Base-by-base conservation (phyloP, 2,797 vertebrate species). In the Amazona ochrocephala region DNA sequence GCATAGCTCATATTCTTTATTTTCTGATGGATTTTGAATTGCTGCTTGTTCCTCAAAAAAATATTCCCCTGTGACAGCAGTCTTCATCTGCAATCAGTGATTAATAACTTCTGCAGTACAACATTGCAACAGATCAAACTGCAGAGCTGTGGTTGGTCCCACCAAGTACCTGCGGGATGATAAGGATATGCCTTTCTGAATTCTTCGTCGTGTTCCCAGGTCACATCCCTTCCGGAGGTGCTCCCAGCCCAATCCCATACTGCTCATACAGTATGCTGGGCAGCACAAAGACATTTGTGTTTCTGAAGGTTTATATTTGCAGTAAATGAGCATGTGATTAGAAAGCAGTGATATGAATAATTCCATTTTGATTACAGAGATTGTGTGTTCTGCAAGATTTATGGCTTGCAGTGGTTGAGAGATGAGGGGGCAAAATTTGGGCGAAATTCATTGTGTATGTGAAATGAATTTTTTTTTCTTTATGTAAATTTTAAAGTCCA, bases 251-350 rank as follows among this genome's bases (percentile, higher is more conserved):
- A 15, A 0, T n/a, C 27, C 26, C 32, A 5, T 30, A 34, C 56
- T 56, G 11, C 48, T 76, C 6, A 0, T 2, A 1, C 0, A 0
- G 3, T 24, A 9, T 65, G 5, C 8, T 2, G 1, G 39, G 9
- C 20, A 41, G 3, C 42, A 11, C 42, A 62, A 34, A 78, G 53
- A 24, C 48, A 42, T 1, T 4, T 0, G 6, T 12, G 9, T 19
- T 73, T 65, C 51, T 50, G n/a, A 32, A 54, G 9, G 47, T 50
- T 32, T 84, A 0, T 10, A 1, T 24, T 54, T 81, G 58, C 13
- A 30, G 4, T 65, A 41, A 84, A 71, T 7, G 11, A 37, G 4
- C 0, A 2, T 3, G 0, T 48, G 37, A 29, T 56, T 42, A 13
- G n/a, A 56, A 87, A 67, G 26, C 26, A 20, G 29, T 10, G 34